phyloP scores from a whole-genome alignment of 2,113 vertebrate species.

The Podocnemis expansa region DNA sequence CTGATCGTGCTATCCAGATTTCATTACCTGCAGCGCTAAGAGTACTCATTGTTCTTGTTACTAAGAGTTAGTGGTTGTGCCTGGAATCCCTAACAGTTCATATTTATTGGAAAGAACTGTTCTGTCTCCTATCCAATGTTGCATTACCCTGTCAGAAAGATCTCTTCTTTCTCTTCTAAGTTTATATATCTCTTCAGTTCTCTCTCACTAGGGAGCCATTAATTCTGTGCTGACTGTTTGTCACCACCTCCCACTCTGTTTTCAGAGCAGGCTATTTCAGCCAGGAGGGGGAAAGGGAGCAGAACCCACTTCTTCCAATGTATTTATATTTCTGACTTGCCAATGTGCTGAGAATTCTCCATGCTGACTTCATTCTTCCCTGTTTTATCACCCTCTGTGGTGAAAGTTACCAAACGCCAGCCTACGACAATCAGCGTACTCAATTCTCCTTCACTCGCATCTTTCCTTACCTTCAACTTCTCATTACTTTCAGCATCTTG shows the following conservation, averaged over 20 bases:
- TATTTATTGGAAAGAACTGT: not conserved
- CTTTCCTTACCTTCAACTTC: not conserved
- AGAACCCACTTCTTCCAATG: not conserved
- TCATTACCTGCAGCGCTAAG: not conserved
- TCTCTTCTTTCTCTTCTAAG: not conserved
- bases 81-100: not conserved
- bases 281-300: not conserved
- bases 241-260: not conserved
- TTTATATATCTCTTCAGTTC: not conserved
- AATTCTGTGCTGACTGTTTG: not conserved
- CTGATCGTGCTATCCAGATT: not conserved
- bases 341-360: not conserved
- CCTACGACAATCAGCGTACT: not conserved
- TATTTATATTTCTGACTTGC: not conserved
- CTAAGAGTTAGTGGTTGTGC: not conserved
- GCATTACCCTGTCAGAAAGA: not conserved
- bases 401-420: not conserved
- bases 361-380: not conserved
- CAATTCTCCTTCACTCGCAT: not conserved
- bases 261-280: not conserved
- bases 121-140: not conserved
- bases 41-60: not conserved
- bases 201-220: not conserved
- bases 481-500: not conserved
- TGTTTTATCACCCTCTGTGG: not conserved